These are phyloP conservation scores for Drosophila varians DNA, from an alignment of 1,140 invertebrate genomes.

Conservation along the genomic window DNA sequence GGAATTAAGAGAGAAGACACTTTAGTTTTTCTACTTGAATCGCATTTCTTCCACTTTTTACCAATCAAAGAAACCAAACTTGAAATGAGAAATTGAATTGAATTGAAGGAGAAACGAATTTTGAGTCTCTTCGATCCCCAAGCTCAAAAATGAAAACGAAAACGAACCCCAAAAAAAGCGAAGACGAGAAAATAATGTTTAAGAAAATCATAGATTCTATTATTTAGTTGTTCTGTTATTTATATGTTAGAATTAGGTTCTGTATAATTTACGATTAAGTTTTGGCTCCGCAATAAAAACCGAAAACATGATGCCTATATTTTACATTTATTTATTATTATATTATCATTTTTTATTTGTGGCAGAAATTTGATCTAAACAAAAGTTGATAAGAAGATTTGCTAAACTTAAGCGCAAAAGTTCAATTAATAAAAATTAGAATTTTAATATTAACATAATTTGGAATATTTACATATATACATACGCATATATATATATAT, in stretches of 20 bases:
- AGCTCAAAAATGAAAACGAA: slow-evolving; percentile 35
- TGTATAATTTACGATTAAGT: slow-evolving; percentile 59
- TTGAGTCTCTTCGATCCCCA: slow-evolving; percentile 38
- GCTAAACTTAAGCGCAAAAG: slow-evolving; percentile 74
- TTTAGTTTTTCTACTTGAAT: slow-evolving; percentile 76
- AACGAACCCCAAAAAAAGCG: neutral
- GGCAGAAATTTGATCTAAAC: slow-evolving; percentile 17
- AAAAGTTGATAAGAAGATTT: slow-evolving; percentile 41
- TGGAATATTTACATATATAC: slow-evolving; percentile 67
- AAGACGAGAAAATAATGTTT: slow-evolving; percentile 8
- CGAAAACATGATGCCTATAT: slow-evolving; percentile 38
- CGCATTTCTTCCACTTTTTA: slow-evolving; percentile 75
- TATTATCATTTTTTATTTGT: slow-evolving; percentile 22
- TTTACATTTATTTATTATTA: slow-evolving; percentile 46
- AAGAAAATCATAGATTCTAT: slow-evolving; percentile 50
- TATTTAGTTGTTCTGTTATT: slow-evolving; percentile 58
- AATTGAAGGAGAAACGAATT: slow-evolving; percentile 18
- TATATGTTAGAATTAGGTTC: slow-evolving; percentile 45
- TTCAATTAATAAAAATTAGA: slow-evolving; percentile 81
- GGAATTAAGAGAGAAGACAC: slow-evolving; percentile 19
- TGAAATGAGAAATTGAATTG: slow-evolving; percentile 10
- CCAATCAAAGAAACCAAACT: slow-evolving; percentile 21
- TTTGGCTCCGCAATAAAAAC: slow-evolving; percentile 64
- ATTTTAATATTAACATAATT: slow-evolving; percentile 74
- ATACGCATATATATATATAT: slow-evolving; percentile 44